Conservation (phyloP, 2,113 vertebrate genomes). For the Poeciliopsis turrubarensis region DNA sequence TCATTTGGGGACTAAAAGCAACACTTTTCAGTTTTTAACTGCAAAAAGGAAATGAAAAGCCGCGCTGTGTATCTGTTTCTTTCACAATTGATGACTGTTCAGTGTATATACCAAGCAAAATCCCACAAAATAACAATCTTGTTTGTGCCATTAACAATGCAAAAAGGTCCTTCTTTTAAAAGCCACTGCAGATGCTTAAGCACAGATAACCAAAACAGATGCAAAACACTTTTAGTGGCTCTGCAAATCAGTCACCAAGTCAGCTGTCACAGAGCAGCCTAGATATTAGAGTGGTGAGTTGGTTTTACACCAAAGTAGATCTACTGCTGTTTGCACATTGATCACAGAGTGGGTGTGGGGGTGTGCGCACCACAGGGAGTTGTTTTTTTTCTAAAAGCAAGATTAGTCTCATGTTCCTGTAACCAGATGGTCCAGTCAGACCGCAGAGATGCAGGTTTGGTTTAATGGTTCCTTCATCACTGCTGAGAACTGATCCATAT, state of each 20-base stretch:
- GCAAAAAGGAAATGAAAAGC: background rate
- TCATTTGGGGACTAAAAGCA: no score
- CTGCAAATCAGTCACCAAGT: background rate
- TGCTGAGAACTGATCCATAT: background rate
- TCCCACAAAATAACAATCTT: background rate
- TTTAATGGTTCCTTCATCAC: no score
- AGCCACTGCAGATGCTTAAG: background rate
- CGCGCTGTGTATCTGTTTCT: no score
- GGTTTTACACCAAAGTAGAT: background rate
- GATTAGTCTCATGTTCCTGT: slow-evolving; percentile 35
- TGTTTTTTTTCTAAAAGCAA: background rate
- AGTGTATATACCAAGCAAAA: no score
- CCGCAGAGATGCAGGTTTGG: background rate
- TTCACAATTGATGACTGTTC: background rate
- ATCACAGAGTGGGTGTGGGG: background rate
- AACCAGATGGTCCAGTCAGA: slow-evolving; percentile 9
- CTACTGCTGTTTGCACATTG: slow-evolving; percentile 15
- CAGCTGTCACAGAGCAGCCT: background rate
- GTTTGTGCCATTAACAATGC: background rate
- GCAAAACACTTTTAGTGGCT: no score
- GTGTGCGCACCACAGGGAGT: background rate
- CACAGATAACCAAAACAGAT: no score
- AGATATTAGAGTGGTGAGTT: background rate
- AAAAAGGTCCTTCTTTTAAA: background rate
- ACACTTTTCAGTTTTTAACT: no score